Evolutionary conservation across 1,140 invertebrate genomes (phyloP), one percentile per base, ranked within the genome.

Genomic region (Heliconius congener): DNA sequence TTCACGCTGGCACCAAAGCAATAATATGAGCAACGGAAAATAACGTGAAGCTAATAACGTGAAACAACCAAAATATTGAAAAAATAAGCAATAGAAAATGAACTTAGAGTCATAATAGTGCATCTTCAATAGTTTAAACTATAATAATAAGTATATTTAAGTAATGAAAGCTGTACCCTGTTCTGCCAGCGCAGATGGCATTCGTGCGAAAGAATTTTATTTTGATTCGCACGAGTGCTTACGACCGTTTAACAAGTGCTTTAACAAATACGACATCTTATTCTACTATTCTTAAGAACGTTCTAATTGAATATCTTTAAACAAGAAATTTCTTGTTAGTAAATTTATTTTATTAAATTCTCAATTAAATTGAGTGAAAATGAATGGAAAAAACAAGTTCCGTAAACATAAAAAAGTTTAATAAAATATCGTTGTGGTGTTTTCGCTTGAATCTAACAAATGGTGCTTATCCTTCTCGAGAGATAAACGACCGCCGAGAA

Each of bases 381-480:
- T 30, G 3, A 66, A 66, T 27, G 9, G 27, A 66, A 66, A 66
- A 4, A 27, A 27, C 13, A 30, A 66, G 13, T 66, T 30, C 2
- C 16, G 60, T n/a, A 37, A 60, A 55, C 74, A 55, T 37, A 39
- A 80, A 46, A 77, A 78, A 77, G 42, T 81, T 78, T 73, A 55
- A 74, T 77, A 82, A 84, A 82, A 82, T 84, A 84, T 87, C 77
- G 78, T 77, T 73, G 77, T 66, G 78, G 82, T 84, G 83, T 85
- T 83, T 82, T 81, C 78, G 83, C 81, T 81, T 81, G 74, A 78
- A 82, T 78, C 85, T 81, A 88, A 88, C 87, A 89, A 89, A 88
- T 87, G 88, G 82, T 85, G 79, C 86, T 90, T 91, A 89, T 91
- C 85, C 85, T 82, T 84, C 86, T 83, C 82, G 81, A 79, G 81